These are phyloP conservation scores for Rutpela maculata DNA, from an alignment of 2,888 invertebrate genomes.

Conservation along the genomic window DNA sequence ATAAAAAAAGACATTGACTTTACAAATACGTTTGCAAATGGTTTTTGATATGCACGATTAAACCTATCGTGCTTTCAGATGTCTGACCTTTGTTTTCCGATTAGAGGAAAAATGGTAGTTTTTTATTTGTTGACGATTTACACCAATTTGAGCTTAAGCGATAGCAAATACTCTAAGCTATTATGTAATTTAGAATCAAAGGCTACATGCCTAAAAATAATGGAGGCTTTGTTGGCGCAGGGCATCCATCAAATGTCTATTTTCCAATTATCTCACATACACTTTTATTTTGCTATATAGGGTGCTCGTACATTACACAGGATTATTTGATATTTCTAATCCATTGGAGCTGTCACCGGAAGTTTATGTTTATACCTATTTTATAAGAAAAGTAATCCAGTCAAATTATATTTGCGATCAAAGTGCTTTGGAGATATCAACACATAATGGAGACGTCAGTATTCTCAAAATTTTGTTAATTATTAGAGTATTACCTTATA, in stretches of 20 bases:
- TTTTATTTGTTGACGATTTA: conserved; percentile 3
- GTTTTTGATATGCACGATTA: not conserved
- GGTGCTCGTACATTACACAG: not conserved
- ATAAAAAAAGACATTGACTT: too few species aligned
- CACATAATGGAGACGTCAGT: too few species aligned
- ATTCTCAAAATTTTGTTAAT: too few species aligned
- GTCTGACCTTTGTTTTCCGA: not conserved
- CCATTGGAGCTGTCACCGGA: not conserved
- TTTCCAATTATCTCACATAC: conserved; percentile 7
- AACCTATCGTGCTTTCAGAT: not conserved
- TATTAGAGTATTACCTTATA: too few species aligned
- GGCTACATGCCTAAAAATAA: not conserved
- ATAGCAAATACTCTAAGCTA: not conserved
- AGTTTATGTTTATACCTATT: not conserved
- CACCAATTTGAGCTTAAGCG: not conserved
- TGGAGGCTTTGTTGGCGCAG: not conserved
- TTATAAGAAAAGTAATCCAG: not conserved
- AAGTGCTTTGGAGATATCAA: too few species aligned
- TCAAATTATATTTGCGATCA: too few species aligned
- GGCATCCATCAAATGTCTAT: not conserved
- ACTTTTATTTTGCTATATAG: not conserved
- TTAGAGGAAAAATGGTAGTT: not conserved
- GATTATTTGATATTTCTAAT: not conserved
- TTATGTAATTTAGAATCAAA: not conserved
- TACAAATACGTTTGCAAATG: too few species aligned